phyloP scores from a whole-genome alignment of 2,113 vertebrate species.

The Phrynosoma platyrhinos region DNA sequence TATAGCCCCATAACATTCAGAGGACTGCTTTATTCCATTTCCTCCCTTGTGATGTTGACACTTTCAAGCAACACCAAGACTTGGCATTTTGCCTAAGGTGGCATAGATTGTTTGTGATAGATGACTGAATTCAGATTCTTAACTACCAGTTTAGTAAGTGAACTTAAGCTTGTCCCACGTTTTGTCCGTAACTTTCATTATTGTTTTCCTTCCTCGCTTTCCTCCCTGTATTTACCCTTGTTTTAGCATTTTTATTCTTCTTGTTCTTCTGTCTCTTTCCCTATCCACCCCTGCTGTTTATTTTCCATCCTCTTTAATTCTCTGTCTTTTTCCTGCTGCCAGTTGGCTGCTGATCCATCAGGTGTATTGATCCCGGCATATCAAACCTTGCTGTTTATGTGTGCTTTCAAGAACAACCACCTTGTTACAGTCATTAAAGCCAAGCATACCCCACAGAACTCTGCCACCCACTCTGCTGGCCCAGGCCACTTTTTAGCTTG shows the following conservation, averaged over 20 bases:
- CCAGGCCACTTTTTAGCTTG: background rate
- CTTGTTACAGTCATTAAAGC: background rate
- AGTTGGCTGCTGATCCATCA: background rate
- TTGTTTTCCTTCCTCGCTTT: background rate
- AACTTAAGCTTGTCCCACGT: background rate
- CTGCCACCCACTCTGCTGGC: background rate
- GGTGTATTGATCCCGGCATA: background rate
- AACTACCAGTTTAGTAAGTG: background rate
- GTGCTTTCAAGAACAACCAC: background rate
- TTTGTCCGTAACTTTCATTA: background rate
- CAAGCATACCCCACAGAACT: background rate
- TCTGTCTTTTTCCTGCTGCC: background rate
- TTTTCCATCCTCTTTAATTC: background rate
- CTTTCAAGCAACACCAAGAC: background rate
- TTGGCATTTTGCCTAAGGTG: background rate
- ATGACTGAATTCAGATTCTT: background rate
- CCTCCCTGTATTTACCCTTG: background rate
- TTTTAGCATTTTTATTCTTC: background rate
- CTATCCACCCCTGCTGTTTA: no score
- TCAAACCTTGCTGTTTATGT: constrained; percentile 2
- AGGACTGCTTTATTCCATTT: background rate
- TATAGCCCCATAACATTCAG: no score
- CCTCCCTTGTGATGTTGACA: background rate
- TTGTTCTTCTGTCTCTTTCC: fast-evolving
- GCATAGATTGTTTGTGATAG: background rate